These are phyloP conservation scores for Mus caroli DNA, from an alignment of 2,797 vertebrate genomes.

Conservation along the genomic window DNA sequence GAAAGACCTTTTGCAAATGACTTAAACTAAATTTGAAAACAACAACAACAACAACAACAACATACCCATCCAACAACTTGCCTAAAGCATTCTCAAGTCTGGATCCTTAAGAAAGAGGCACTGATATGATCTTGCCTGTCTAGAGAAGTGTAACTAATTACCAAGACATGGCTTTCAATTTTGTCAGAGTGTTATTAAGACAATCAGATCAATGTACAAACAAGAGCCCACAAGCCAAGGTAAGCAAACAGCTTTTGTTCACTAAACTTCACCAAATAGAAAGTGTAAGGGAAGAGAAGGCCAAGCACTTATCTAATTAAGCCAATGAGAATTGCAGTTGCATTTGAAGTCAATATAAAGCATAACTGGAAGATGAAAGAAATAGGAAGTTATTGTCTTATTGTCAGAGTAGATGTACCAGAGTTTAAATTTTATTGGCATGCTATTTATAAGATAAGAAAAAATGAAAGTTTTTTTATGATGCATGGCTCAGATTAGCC, in stretches of 20 bases:
- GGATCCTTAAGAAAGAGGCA: background rate
- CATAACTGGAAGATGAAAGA: background rate
- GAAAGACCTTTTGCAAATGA: background rate
- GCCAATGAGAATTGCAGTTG: background rate
- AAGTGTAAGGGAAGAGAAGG: background rate
- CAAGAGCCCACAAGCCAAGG: background rate
- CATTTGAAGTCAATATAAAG: slow-evolving; percentile 19
- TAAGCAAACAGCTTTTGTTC: background rate
- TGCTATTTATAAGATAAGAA: slow-evolving; percentile 41
- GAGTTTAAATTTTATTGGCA: slow-evolving; percentile 39
- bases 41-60: background rate
- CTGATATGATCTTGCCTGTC: background rate
- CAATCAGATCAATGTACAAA: background rate
- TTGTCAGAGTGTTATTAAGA: background rate
- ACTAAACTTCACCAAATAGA: slow-evolving; percentile 3
- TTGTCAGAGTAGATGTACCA: background rate
- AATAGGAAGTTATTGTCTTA: background rate
- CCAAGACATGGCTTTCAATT: background rate
- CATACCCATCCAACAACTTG: background rate
- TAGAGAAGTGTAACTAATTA: background rate
- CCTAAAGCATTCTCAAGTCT: background rate
- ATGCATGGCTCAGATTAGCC: background rate
- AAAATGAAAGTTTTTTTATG: slow-evolving; percentile 18
- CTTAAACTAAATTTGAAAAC: background rate
- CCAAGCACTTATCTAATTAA: background rate